These are phyloP conservation scores for Triplophysa dalaica DNA, from an alignment of 2,113 vertebrate species.

Conservation along the genomic window DNA sequence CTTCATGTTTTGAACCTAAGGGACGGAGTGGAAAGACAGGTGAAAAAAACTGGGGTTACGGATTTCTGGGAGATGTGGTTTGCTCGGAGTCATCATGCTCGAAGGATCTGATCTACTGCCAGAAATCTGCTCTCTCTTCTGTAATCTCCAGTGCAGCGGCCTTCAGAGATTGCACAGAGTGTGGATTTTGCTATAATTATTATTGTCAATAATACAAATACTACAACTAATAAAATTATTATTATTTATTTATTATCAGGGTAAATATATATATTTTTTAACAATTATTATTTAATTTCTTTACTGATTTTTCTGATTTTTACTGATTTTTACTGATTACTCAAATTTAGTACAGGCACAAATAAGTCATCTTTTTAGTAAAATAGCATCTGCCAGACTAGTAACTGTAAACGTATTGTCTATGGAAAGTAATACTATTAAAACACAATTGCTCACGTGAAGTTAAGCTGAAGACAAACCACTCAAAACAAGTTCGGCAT, in stretches of 20 bases:
- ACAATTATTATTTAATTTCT: no score
- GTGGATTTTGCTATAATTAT: no score
- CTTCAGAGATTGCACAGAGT: background rate
- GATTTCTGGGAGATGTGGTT: constrained; percentile 8
- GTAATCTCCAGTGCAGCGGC: background rate
- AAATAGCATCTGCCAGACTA: no score
- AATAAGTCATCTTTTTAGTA: no score
- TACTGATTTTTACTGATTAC: no score
- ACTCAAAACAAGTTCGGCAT: background rate
- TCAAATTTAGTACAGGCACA: no score
- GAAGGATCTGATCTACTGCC: background rate
- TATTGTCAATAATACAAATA: no score
- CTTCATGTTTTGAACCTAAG: background rate
- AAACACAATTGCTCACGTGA: background rate
- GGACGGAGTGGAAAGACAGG: background rate
- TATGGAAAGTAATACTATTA: background rate
- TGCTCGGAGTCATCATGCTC: constrained; percentile 1
- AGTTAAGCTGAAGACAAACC: background rate
- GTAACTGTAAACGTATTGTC: background rate
- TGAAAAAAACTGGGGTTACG: background rate
- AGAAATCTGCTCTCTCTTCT: background rate
- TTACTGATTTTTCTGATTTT: no score
- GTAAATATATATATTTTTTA: no score
- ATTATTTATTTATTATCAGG: no score
- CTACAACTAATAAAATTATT: no score